A percentile compares a stretch with the other conserved stretches of the same genome.
Conservation (phyloP, 1,140 invertebrate species). For the Pemphigus obesinymphae region DNA sequence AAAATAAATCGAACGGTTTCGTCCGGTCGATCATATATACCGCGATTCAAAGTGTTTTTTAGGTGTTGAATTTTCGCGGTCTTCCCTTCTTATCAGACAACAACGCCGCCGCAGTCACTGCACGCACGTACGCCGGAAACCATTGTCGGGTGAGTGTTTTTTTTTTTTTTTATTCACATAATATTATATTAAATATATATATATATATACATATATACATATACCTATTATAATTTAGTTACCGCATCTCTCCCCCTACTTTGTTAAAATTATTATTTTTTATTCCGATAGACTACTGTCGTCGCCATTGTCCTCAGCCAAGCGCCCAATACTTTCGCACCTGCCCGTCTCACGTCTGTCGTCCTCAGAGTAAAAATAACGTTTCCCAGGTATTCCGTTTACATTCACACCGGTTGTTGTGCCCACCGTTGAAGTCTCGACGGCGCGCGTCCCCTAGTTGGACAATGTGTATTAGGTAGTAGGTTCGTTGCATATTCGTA, state of each 20-base stretch:
- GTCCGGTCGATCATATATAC: neutral
- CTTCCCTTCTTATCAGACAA: neutral
- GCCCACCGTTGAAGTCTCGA: slow-evolving; percentile 33
- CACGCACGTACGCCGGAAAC: neutral
- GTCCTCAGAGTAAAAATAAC: neutral
- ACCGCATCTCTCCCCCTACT: no score
- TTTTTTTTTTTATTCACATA: neutral
- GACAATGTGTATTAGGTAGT: no score
- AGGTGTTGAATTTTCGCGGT: neutral
- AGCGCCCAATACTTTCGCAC: neutral
- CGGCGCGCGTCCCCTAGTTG: neutral
- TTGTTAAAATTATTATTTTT: neutral
- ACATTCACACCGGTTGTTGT: no score
- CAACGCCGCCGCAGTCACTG: neutral
- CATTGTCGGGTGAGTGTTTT: neutral
- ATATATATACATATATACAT: no score
- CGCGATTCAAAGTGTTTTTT: neutral
- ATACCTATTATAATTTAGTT: neutral
- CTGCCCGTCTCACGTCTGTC: neutral
- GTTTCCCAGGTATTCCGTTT: neutral
- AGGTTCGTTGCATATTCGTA: neutral
- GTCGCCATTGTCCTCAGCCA: neutral
- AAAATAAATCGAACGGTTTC: neutral
- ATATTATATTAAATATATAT: no score
- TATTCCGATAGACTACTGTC: neutral